A percentile compares a stretch with the other conserved stretches of the same genome.
Conservation (phyloP, 2,797 vertebrate genomes). For the Fundulus diaphanus region DNA sequence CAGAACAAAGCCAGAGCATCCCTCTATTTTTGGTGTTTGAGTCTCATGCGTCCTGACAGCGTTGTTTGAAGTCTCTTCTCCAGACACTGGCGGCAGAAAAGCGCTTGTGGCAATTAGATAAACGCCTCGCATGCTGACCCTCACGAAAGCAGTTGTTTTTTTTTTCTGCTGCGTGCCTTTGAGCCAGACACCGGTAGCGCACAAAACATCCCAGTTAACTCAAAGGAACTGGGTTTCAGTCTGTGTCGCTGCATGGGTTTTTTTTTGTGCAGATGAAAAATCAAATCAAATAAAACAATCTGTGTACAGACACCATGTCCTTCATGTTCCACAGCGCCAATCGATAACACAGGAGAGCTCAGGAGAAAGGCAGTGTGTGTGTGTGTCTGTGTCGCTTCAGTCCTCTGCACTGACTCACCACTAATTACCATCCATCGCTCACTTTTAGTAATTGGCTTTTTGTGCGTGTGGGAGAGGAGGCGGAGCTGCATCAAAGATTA, state of each 20-base stretch:
- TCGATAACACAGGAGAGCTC: constrained; percentile 60
- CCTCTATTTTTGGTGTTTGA: constrained; percentile 69
- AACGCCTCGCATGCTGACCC: constrained; percentile 70
- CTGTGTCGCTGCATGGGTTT: constrained; percentile 16
- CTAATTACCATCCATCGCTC: constrained; percentile 79
- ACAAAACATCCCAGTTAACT: constrained; percentile 41
- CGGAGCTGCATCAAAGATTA: constrained; percentile 36
- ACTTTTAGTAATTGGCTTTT: constrained; percentile 77
- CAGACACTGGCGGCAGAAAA: constrained; percentile 63
- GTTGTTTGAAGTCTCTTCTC: constrained; percentile 72
- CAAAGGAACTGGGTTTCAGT: constrained; percentile 19
- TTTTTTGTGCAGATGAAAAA: constrained; percentile 32
- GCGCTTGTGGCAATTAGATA: constrained; percentile 77
- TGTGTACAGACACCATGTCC: constrained; percentile 36
- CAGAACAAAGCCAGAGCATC: constrained; percentile 73
- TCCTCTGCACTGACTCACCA: constrained; percentile 59
- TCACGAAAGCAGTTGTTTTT: constrained; percentile 31
- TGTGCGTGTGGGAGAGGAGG: constrained; percentile 30
- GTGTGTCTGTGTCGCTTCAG: constrained; percentile 13
- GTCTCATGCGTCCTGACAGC: constrained; percentile 68
- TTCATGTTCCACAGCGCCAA: constrained; percentile 48
- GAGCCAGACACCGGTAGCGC: constrained; percentile 51
- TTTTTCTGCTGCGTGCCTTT: constrained; percentile 35
- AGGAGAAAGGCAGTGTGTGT: constrained; percentile 4
- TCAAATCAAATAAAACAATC: no score